Evolutionary conservation across 53 echinoderm and acorn worm species (phyloP).

Genomic region (Apostichopus leukothele): DNA sequence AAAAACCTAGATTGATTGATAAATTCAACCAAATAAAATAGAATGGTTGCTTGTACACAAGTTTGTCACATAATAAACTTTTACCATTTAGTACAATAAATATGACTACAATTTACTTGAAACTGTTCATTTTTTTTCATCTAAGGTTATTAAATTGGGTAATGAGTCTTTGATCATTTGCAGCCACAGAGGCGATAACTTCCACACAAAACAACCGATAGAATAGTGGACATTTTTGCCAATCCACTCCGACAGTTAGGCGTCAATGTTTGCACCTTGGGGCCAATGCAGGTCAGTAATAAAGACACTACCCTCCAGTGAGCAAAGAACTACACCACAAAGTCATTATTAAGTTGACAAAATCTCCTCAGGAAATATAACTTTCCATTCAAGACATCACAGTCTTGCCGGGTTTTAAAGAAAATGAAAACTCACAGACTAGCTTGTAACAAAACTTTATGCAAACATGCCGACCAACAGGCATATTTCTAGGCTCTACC

Average conservation of each 20-base stretch:
- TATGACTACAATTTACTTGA: no score
- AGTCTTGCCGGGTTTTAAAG: constrained; percentile 4
- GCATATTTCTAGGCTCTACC: background rate
- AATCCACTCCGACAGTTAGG: constrained; percentile 15
- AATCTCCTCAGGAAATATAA: constrained; percentile 40
- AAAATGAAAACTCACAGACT: background rate
- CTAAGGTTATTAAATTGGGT: no score
- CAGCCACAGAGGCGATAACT: no score
- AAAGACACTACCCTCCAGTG: constrained; percentile 35
- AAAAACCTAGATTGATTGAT: no score
- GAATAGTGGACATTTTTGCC: constrained; percentile 19
- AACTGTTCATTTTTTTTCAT: no score
- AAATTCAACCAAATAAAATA: no score
- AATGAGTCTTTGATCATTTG: no score
- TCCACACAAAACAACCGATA: background rate
- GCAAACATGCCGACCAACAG: constrained; percentile 23
- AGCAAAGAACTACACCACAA: constrained; percentile 36
- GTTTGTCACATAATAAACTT: no score
- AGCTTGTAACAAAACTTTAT: constrained; percentile 24
- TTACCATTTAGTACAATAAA: no score
- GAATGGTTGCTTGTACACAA: no score
- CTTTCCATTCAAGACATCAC: constrained; percentile 1
- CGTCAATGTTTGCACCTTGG: constrained; percentile 30
- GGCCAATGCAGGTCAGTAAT: constrained; percentile 27
- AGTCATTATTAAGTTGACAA: constrained; percentile 44